phyloP scores from a whole-genome alignment of 2,888 invertebrate genomes.

The Drosophila recens region DNA sequence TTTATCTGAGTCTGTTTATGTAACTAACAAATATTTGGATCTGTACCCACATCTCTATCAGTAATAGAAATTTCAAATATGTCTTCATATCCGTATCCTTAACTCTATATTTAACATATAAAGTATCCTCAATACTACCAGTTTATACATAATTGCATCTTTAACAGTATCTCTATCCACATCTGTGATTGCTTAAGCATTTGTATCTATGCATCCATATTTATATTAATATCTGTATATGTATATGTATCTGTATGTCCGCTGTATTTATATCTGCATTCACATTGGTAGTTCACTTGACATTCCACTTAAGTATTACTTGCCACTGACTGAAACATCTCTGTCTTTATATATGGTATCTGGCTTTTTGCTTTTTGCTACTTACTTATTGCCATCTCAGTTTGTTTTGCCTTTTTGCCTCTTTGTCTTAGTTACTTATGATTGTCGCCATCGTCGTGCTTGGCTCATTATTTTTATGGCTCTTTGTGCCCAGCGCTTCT shows the following conservation, averaged over 20 bases:
- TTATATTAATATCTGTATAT: conserved; percentile 2
- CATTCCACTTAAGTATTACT: conserved; percentile 20
- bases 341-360: conserved; percentile 10
- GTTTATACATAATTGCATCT: not conserved
- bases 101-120: not conserved
- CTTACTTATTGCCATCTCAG: conserved; percentile 25
- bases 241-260: conserved; percentile 1
- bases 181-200: not conserved
- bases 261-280: conserved; percentile 23
- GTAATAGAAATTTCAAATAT: not conserved
- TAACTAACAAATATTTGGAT: no score
- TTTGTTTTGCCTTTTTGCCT: conserved; percentile 10
- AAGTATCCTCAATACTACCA: not conserved
- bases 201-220: not conserved
- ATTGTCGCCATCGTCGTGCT: conserved; percentile 75
- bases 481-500: conserved; percentile 60
- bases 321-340: conserved; percentile 15
- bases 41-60: not conserved
- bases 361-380: conserved; percentile 6
- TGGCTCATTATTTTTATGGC: conserved; percentile 75
- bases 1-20: no score
- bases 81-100: not conserved
- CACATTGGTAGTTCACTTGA: conserved; percentile 12
- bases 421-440: conserved; percentile 52
- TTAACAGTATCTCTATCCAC: no score